phyloP scores from a whole-genome alignment of 2,888 invertebrate genomes.

The Drosophila paramelanica region DNA sequence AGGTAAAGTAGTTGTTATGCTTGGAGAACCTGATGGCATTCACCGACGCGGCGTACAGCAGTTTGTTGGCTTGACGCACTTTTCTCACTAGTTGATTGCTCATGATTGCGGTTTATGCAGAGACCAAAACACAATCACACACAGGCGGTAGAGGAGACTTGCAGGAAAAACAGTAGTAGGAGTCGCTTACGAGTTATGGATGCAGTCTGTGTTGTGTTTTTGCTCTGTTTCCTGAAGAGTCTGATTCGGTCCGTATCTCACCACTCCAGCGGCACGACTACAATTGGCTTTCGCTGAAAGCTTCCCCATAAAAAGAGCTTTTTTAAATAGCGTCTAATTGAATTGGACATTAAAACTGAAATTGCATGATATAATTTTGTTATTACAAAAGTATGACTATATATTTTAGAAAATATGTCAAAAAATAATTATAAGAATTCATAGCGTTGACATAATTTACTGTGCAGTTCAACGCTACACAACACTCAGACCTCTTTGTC shows the following conservation, averaged over 20 bases:
- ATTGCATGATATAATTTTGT: background rate
- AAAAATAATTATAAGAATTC: no score
- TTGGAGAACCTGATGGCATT: slow-evolving; percentile 43
- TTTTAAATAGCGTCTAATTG: background rate
- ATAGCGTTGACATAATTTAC: no score
- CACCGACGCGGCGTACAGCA: slow-evolving; percentile 46
- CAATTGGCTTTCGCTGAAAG: slow-evolving; percentile 42
- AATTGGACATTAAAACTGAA: background rate
- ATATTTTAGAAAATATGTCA: no score
- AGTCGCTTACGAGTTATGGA: background rate
- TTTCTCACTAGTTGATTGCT: slow-evolving; percentile 64
- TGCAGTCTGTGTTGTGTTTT: slow-evolving; percentile 7
- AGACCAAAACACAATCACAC: background rate
- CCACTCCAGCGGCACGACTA: slow-evolving; percentile 43
- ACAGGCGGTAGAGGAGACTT: background rate
- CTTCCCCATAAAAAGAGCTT: slow-evolving; percentile 42
- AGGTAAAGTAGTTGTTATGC: slow-evolving; percentile 88
- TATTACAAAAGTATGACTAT: background rate
- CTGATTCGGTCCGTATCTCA: slow-evolving; percentile 17
- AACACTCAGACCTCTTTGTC: no score
- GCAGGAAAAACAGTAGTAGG: slow-evolving; percentile 4
- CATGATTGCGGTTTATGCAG: slow-evolving; percentile 38
- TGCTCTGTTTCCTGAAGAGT: background rate
- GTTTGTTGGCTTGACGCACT: slow-evolving; percentile 41
- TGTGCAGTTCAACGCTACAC: no score